Evolutionary conservation across 2,888 invertebrate genomes (phyloP).

Genomic region (Spatulosminthurus flaviceps): DNA sequence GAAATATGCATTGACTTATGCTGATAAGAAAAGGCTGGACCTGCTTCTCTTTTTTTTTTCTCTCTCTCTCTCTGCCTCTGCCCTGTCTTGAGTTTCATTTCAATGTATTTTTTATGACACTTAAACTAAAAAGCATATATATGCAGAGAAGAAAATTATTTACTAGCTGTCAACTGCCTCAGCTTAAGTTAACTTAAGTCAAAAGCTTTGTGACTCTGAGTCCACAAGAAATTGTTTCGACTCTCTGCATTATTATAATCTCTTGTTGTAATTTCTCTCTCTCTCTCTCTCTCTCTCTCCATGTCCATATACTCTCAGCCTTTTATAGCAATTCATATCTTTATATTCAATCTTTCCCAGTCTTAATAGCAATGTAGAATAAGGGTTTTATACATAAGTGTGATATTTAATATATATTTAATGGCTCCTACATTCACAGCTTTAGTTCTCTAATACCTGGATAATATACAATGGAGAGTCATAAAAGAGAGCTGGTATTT

Average conservation of each 20-base stretch:
- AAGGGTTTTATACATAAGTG: too few species aligned
- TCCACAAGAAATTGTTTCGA: conserved; percentile 11
- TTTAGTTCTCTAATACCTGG: background rate
- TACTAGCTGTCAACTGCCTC: conserved; percentile 10
- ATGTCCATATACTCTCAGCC: background rate
- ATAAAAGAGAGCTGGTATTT: background rate
- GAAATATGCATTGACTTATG: conserved; percentile 14
- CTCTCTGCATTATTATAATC: background rate
- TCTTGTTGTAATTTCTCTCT: background rate
- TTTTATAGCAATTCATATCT: background rate
- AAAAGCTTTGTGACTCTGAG: conserved; percentile 1
- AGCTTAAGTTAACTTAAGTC: conserved; percentile 10
- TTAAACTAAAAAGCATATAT: too few species aligned
- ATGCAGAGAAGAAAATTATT: background rate
- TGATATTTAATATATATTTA: background rate
- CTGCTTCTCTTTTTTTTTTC: too few species aligned
- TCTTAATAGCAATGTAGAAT: background rate
- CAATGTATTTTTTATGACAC: background rate
- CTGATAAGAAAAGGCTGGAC: conserved; percentile 2
- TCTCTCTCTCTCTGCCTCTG: too few species aligned
- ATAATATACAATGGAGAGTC: background rate
- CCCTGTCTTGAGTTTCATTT: background rate
- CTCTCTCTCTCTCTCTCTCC: too few species aligned
- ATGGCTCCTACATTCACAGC: background rate
- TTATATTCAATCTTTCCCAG: background rate